phyloP scores from a whole-genome alignment of 2,888 invertebrate species.

The Amiota communis region DNA sequence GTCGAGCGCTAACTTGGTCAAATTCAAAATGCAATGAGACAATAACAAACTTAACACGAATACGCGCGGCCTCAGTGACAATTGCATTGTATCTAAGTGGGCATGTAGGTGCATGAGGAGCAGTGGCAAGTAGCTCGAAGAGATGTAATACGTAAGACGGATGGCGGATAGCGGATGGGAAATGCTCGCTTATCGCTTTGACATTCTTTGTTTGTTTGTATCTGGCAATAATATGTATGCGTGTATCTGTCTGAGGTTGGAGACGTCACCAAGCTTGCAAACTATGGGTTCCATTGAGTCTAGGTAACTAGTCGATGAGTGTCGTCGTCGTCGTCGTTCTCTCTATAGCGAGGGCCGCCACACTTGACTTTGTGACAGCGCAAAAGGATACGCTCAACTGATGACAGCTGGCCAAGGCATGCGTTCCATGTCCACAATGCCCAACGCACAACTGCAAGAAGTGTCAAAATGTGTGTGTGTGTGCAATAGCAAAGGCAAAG shows the following conservation, averaged over 20 bases:
- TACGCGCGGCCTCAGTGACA: conserved; percentile 21
- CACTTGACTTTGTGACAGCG: no score
- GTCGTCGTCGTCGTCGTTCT: no score
- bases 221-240: no score
- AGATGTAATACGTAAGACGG: neutral
- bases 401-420: no score
- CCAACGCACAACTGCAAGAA: no score
- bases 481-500: neutral
- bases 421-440: no score
- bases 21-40: conserved; percentile 8
- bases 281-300: neutral
- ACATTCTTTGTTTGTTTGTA: conserved; percentile 13
- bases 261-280: no score
- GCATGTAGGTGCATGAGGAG: neutral
- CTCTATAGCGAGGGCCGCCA: no score
- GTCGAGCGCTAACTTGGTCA: conserved; percentile 2
- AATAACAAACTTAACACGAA: conserved; percentile 17
- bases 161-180: conserved; percentile 14
- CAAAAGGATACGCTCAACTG: no score
- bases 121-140: neutral
- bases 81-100: neutral
- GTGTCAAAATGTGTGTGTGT: no score
- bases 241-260: no score
- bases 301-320: neutral
- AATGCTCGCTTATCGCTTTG: conserved; percentile 27